Evolutionary conservation across 2,888 invertebrate genomes (phyloP).

Genomic region (Limnephilus lunatus): DNA sequence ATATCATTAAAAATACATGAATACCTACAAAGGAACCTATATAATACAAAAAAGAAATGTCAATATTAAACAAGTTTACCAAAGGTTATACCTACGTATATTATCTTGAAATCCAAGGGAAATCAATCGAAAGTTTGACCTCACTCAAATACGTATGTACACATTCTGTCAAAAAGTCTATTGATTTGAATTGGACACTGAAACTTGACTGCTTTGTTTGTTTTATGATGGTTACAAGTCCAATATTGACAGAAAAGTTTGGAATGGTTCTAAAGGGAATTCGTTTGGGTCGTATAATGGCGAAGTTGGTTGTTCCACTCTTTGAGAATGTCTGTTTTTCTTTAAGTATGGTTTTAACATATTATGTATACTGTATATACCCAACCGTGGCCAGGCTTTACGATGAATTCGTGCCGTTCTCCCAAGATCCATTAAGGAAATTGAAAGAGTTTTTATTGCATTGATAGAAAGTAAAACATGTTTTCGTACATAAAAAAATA

Average conservation of each 20-base stretch:
- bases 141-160: background rate
- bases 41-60: too few species aligned
- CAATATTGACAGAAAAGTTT: background rate
- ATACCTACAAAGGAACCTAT: too few species aligned
- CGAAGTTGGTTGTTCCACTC: background rate
- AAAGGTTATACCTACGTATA: too few species aligned
- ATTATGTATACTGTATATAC: constrained; percentile 8
- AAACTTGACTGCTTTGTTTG: background rate
- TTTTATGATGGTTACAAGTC: background rate
- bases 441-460: constrained; percentile 12
- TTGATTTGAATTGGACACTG: background rate
- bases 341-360: constrained; percentile 19
- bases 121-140: background rate
- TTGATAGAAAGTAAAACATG: background rate
- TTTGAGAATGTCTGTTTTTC: background rate
- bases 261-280: background rate
- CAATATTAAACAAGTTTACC: too few species aligned
- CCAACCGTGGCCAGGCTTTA: background rate
- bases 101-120: too few species aligned
- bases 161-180: background rate
- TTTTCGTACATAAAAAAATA: background rate
- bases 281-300: background rate
- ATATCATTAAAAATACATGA: too few species aligned
- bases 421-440: constrained; percentile 31
- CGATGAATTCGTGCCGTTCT: constrained; percentile 43